phyloP scores from a whole-genome alignment of 2,888 invertebrate species.

The Amblyteles armatorius region DNA sequence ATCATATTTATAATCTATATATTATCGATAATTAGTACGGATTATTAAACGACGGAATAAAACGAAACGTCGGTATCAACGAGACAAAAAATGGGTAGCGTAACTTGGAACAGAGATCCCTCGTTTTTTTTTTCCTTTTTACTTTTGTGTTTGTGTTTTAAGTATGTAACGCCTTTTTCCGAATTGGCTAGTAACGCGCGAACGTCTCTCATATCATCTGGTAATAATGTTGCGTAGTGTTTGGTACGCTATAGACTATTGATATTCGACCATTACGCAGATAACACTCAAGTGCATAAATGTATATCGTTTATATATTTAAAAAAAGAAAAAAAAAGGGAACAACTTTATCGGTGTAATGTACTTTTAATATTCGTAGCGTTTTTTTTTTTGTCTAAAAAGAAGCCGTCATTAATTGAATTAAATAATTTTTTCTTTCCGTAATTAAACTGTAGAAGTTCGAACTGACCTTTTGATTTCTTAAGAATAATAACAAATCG shows the following conservation, averaged over 20 bases:
- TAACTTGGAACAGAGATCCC: slow-evolving; percentile 47
- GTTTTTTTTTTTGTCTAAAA: slow-evolving; percentile 40
- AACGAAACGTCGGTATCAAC: slow-evolving; percentile 53
- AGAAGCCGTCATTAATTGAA: slow-evolving; percentile 60
- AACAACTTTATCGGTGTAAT: slow-evolving; percentile 61
- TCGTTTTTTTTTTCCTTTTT: slow-evolving; percentile 13
- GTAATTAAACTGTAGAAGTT: slow-evolving; percentile 43
- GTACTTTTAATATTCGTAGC: slow-evolving; percentile 62
- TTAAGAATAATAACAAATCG: slow-evolving; percentile 41
- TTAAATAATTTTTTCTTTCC: slow-evolving; percentile 47
- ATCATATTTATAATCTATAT: slow-evolving; percentile 73
- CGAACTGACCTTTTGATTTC: background rate
- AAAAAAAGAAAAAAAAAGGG: slow-evolving; percentile 48
- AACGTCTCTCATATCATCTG: slow-evolving; percentile 51
- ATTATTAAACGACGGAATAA: slow-evolving; percentile 61
- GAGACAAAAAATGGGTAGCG: slow-evolving; percentile 48
- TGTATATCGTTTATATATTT: slow-evolving; percentile 30
- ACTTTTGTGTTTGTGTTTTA: slow-evolving; percentile 50
- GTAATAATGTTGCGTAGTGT: slow-evolving; percentile 61
- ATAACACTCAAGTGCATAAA: slow-evolving; percentile 64
- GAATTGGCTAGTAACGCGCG: slow-evolving; percentile 30
- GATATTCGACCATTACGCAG: slow-evolving; percentile 64
- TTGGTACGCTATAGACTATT: slow-evolving; percentile 61
- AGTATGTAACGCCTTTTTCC: slow-evolving; percentile 68
- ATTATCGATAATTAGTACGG: slow-evolving; percentile 64